Evolutionary conservation across 2,797 vertebrate genomes (phyloP), one percentile per base, ranked within the genome.

Genomic region (Allobates femoralis): DNA sequence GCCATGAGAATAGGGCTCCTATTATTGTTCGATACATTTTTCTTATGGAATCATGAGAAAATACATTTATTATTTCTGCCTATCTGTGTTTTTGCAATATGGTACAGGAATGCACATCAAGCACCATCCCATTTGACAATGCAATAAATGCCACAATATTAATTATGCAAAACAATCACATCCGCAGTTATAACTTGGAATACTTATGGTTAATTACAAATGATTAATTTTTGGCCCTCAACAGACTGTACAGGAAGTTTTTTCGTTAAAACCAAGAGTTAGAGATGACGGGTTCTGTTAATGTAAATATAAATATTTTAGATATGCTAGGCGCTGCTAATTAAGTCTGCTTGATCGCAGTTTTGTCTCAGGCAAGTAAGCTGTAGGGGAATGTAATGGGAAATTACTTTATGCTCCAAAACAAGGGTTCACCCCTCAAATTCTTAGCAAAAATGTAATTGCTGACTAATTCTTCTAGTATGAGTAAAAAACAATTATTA

Each of bases 241-340:
- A 37, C 23, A 50, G n/a, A 50, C 2, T 77, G 50, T 32, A 79
- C 32, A 81, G 55, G 19, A 69, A 50, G 21, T 71, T 53, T 67
- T 46, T 64, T 32, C 34, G 26, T 32, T 82, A 71, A 11, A 69
- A 56, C 21, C 64, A 28, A 12, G 46, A 82, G 80, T 74, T 83
- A 32, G 8, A 76, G 46, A 73, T 37, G 21, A 26, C 30, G 46
- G 66, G 62, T 58, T 71, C 32, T 19, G 66, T 73, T 58, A 58
- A 83, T 83, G 66, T 64, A 83, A 75, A 21, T 55, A 64, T 84
- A 77, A 84, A 76, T 66, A 64, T 77, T 77, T 76, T 26, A 84
- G 37, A 66, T 23, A 26, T 53, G 34, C 12, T 64, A 32, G 62
- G 26, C 32, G 46, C n/a, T 64, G 18, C 30, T 76, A 84, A 77